phyloP scores from a whole-genome alignment of 2,888 invertebrate genomes.

The Serripes groenlandicus region DNA sequence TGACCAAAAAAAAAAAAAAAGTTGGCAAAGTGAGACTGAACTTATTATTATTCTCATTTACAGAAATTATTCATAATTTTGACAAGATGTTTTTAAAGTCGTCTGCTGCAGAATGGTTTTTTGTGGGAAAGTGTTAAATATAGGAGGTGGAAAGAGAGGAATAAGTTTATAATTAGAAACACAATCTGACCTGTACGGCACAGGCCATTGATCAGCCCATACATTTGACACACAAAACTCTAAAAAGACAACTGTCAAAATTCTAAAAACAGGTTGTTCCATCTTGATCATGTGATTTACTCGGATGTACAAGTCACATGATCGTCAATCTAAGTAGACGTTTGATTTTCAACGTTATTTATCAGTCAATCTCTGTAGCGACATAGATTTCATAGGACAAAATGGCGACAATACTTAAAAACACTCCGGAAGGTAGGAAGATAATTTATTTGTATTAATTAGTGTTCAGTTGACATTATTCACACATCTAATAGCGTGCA shows the following conservation, averaged over 20 bases:
- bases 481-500: too few relatives aligned
- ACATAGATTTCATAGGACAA: constrained; percentile 27
- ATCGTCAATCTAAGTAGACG: constrained; percentile 42
- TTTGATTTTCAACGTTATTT: not conserved
- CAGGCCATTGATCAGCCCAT: constrained; percentile 72
- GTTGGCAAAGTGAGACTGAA: too few relatives aligned
- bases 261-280: constrained; percentile 6
- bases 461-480: too few relatives aligned
- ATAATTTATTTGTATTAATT: not conserved
- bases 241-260: not conserved
- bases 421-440: constrained; percentile 56
- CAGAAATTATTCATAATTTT: too few relatives aligned
- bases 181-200: constrained; percentile 70
- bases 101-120: too few relatives aligned
- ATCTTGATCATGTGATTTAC: constrained; percentile 63
- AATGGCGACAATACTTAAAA: constrained; percentile 65
- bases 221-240: not conserved
- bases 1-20: too few relatives aligned
- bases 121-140: too few relatives aligned
- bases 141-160: too few relatives aligned
- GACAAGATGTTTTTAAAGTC: too few relatives aligned
- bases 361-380: constrained; percentile 16
- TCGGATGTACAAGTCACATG: constrained; percentile 54
- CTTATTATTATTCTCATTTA: too few relatives aligned
- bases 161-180: too few relatives aligned